A percentile compares a stretch with the other conserved stretches of the same genome.
These are phyloP conservation scores for Luperina testacea DNA, from an alignment of 2,888 invertebrate genomes.

Conservation along the genomic window DNA sequence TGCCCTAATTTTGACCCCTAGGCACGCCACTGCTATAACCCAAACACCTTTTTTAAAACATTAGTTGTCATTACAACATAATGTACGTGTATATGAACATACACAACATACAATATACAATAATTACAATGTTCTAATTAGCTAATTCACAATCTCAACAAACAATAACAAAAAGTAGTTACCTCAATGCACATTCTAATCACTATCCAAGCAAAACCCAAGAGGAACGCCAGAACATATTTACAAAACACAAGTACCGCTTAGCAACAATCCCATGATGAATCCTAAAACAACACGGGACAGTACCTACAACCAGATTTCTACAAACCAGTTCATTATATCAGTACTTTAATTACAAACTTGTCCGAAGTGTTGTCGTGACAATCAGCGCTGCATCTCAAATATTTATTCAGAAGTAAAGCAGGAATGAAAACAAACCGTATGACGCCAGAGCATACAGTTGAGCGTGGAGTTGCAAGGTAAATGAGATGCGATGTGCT, in stretches of 20 bases:
- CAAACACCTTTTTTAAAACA: not conserved
- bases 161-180: not conserved
- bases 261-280: constrained; percentile 41
- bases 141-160: not conserved
- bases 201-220: constrained; percentile 3
- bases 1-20: too few species aligned
- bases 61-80: not conserved
- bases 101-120: not conserved
- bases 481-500: constrained; percentile 81
- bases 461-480: constrained; percentile 66
- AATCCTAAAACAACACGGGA: constrained; percentile 43
- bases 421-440: constrained; percentile 65
- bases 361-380: constrained; percentile 66
- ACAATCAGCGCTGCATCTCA: constrained; percentile 66
- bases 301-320: constrained; percentile 27
- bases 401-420: constrained; percentile 71
- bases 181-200: constrained; percentile 1
- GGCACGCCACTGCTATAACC: too few species aligned
- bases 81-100: too few species aligned
- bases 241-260: constrained; percentile 22
- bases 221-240: constrained; percentile 2
- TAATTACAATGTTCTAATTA: not conserved
- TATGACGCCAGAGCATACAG: constrained; percentile 60
- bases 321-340: constrained; percentile 59
- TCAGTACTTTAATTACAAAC: constrained; percentile 65